Base-by-base conservation (phyloP, 1,140 invertebrate genomes). In the honey bee (Apis mellifera) region DNA sequence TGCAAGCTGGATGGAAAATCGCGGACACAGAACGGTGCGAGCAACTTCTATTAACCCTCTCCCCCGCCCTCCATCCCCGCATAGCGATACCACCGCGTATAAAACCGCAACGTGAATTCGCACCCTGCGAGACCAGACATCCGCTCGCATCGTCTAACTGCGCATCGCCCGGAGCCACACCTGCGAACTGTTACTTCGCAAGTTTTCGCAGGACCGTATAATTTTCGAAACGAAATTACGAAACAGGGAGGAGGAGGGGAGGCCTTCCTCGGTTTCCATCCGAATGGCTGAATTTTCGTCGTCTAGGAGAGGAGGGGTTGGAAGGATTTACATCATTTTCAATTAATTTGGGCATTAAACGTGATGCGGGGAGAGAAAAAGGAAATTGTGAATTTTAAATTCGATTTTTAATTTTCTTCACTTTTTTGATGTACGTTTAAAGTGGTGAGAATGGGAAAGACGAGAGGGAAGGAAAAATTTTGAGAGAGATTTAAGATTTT, bases 41-140 rank as follows among this genome's bases (percentile, higher is more conserved):
- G 15, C 54, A 66, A 81, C 52, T 81, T 81, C 71, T n/a, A 42
- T 55, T 42, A 17, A 42, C 32, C 32, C 32, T 17, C 59, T 2
- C 15, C 26, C 9, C 19, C 12, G n/a, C 19, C 12, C n/a, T 12
- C 9, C 26, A 3, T 19, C n/a, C 13, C n/a, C 13, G 5, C 26
- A 23, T 9, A 23, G 13, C 54, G 50, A 66, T 77, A 54, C 69
- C 54, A 42, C 55, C 57, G n/a, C n/a, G n/a, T 65, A 77, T 69
- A 66, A 69, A 70, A 77, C 80, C 80, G 74, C 80, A 77, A 68
- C 60, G 62, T 66, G 78, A 60, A 75, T 66, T 81, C 62, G 78
- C 78, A 75, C 48, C 65, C 73, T 9, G 59, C 55, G 59, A 68
- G 59, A 68, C 42, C 79, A 62, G 12, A 17, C 72, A 59, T 8